Evolutionary conservation across 2,888 invertebrate genomes (phyloP).

Genomic region (Saturnia japonica): DNA sequence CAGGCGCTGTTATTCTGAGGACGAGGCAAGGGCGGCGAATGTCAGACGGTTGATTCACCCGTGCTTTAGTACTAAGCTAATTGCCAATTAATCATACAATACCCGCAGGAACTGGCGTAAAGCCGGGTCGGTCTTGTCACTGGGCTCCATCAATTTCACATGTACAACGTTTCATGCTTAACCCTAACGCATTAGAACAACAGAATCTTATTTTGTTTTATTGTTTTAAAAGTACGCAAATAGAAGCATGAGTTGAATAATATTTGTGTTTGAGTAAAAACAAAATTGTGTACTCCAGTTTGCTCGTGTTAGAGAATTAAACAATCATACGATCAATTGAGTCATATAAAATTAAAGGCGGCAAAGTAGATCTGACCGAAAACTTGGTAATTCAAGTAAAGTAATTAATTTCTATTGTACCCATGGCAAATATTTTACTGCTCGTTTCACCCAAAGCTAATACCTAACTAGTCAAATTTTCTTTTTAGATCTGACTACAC

Average conservation of each 20-base stretch:
- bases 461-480: no score
- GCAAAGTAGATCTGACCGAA: no score
- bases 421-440: no score
- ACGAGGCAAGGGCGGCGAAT: conserved; percentile 64
- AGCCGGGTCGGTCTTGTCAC: conserved; percentile 18
- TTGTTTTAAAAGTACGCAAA: conserved; percentile 6
- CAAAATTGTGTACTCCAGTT: background rate
- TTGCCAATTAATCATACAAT: conserved; percentile 53
- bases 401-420: no score
- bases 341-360: no score
- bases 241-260: conserved; percentile 1
- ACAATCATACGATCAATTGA: no score
- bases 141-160: conserved; percentile 2
- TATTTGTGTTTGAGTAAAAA: conserved; percentile 3
- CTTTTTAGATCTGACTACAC: no score
- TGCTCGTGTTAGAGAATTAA: background rate
- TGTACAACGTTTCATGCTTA: background rate
- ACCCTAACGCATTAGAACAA: conserved; percentile 1
- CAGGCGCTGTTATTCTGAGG: conserved; percentile 33
- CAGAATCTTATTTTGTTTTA: background rate
- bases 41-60: conserved; percentile 71
- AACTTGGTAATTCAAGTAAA: no score
- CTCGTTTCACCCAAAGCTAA: no score
- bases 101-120: conserved; percentile 30
- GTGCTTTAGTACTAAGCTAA: conserved; percentile 53